Evolutionary conservation across 2,113 vertebrate species (phyloP), one percentile per base, ranked within the genome.

Genomic region (Ceyx margarethae): DNA sequence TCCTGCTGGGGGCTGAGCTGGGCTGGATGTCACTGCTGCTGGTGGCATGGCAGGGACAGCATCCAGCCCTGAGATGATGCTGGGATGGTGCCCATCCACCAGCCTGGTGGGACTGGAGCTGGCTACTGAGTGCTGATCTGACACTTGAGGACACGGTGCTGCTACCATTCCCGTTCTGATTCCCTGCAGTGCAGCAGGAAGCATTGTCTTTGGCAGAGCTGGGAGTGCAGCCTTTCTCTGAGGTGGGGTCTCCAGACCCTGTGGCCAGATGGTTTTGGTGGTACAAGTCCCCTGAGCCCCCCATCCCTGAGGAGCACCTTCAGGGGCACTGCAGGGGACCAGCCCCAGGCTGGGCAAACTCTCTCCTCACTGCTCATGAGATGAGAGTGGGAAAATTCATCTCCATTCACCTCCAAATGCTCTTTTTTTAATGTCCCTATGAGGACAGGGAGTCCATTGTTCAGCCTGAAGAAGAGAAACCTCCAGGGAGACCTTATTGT

Each of bases 1-100:
- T 92, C 83, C 80, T 61, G 56, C 86, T 66, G 79, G 0, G 3
- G 60, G 43, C 20, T 3, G 2, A 40, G 50, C 45, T 0, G 0
- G 54, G 66, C 20, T 4, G 1, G 29, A 53, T 4, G 68, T 51
- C 45, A 4, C 64, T 6, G 4, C 33, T 62, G 28, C 69, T 62
- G 46, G 20, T 65, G 85, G 62, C 78, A 68, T 31, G 23, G 37
- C 31, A 35, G 50, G 54, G 45, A 53, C 35, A 58, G 8, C 4
- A 10, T n/a, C 66, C 61, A 81, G 33, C 78, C 46, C 42, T 78
- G 81, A 29, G 48, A 79, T 1, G 15, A 25, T 33, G 53, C 40
- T 60, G 50, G 40, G 40, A 20, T 1, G 2, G 60, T 57, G 67
- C 23, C 43, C 76, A n/a, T 57, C n/a, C 21, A 37, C 25, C 67